A percentile compares a stretch with the other conserved stretches of the same genome.
phyloP scores from a whole-genome alignment of 2,797 vertebrate genomes.

The Chiroxiphia lanceolata region DNA sequence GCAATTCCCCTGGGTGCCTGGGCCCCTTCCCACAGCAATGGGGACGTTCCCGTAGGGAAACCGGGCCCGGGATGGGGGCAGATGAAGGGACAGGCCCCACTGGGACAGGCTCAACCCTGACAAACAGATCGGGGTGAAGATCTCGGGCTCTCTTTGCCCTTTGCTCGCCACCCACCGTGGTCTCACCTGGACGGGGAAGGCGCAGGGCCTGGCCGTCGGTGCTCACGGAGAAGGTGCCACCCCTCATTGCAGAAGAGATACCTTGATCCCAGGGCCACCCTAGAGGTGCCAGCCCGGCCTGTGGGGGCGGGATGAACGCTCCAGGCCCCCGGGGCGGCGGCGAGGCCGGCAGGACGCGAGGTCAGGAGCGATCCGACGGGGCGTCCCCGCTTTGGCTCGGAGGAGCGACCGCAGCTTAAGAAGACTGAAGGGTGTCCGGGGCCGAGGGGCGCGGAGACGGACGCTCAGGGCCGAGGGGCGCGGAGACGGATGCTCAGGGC shows the following conservation, averaged over 20 bases:
- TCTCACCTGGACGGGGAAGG: background rate
- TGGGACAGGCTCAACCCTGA: background rate
- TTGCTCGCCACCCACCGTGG: background rate
- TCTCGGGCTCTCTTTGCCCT: background rate
- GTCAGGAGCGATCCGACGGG: background rate
- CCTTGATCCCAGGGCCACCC: no score
- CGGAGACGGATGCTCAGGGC: background rate
- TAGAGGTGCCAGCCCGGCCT: background rate
- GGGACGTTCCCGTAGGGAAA: no score
- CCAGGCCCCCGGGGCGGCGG: accelerated
- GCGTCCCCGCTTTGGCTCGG: background rate
- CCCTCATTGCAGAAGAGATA: background rate
- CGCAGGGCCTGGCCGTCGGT: background rate
- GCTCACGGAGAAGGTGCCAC: background rate
- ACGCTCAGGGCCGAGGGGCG: no score
- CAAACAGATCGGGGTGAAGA: no score
- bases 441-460: no score
- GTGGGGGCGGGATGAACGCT: background rate
- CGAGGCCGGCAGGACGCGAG: no score
- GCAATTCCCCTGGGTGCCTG: background rate
- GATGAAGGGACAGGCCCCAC: accelerated
- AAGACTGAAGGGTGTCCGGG: background rate
- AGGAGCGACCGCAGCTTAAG: background rate
- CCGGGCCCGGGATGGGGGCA: background rate
- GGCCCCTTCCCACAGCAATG: background rate